phyloP scores from a whole-genome alignment of 2,797 vertebrate genomes.

The Mionectes olivaceus region DNA sequence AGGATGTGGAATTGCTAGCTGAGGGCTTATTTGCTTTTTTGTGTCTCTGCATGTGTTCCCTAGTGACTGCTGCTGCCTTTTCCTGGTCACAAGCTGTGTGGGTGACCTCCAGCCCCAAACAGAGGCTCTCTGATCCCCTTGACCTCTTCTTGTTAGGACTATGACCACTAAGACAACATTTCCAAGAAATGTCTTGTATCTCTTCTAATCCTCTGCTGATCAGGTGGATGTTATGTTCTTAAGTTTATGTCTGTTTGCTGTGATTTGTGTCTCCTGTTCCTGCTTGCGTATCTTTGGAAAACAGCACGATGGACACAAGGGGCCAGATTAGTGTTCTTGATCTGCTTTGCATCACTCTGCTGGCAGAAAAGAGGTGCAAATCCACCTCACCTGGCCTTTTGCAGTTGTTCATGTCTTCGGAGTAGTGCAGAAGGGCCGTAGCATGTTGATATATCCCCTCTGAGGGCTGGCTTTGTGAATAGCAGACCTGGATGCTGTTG shows the following conservation, averaged over 20 bases:
- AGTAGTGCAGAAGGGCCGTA: neutral
- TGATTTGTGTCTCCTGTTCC: neutral
- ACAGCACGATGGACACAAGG: neutral
- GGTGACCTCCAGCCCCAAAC: neutral
- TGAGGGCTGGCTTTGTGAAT: neutral
- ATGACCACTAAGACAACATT: neutral
- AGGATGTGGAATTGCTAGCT: neutral
- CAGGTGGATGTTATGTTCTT: neutral
- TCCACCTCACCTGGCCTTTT: neutral
- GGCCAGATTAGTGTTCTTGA: neutral
- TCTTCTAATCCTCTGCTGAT: slow-evolving; percentile 16
- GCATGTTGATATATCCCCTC: accelerated
- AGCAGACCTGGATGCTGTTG: neutral
- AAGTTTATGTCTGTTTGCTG: slow-evolving; percentile 20
- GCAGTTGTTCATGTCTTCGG: neutral
- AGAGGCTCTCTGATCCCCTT: neutral
- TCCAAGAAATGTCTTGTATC: neutral
- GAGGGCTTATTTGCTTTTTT: neutral
- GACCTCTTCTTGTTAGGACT: neutral
- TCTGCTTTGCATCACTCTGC: neutral
- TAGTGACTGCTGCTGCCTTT: neutral
- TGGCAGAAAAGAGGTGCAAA: neutral
- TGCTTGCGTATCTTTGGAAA: slow-evolving; percentile 19
- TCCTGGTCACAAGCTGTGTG: neutral
- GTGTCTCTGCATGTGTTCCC: neutral